Percentiles rank a stretch among this genome's conserved stretches.
Conservation (phyloP, 1,140 invertebrate species). For the Bombus difficillimus region DNA sequence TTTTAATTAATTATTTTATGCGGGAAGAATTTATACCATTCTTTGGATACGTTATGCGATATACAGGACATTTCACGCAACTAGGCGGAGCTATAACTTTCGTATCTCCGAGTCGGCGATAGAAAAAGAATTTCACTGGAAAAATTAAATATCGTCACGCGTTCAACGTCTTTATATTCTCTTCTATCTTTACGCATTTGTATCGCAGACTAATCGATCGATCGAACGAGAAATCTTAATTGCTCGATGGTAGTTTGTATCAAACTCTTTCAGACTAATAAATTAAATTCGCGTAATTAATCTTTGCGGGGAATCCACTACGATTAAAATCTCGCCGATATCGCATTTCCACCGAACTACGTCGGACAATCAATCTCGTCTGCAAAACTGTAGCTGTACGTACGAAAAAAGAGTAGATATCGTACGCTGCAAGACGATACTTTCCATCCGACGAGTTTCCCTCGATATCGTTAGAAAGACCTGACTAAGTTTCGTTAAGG, state of each 20-base stretch:
- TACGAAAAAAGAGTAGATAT: neutral
- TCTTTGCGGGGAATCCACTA: neutral
- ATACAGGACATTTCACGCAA: neutral
- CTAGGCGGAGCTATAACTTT: neutral
- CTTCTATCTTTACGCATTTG: neutral
- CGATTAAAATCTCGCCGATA: slow-evolving; percentile 19
- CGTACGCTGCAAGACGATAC: neutral
- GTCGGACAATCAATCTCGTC: neutral
- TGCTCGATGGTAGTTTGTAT: neutral
- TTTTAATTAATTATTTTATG: neutral
- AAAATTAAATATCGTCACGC: neutral
- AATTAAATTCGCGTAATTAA: neutral
- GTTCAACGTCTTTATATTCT: no score
- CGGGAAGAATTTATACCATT: neutral
- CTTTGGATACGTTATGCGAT: neutral
- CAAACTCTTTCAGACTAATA: neutral
- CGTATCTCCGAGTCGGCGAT: accelerated
- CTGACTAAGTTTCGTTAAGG: neutral
- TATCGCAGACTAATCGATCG: neutral
- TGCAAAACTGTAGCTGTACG: neutral
- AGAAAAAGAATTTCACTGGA: neutral
- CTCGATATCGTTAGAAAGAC: neutral
- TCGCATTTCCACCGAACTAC: neutral
- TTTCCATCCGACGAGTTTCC: neutral
- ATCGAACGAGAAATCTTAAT: no score